Conservation (phyloP, 2,113 vertebrate genomes). For the Osmerus mordax region DNA sequence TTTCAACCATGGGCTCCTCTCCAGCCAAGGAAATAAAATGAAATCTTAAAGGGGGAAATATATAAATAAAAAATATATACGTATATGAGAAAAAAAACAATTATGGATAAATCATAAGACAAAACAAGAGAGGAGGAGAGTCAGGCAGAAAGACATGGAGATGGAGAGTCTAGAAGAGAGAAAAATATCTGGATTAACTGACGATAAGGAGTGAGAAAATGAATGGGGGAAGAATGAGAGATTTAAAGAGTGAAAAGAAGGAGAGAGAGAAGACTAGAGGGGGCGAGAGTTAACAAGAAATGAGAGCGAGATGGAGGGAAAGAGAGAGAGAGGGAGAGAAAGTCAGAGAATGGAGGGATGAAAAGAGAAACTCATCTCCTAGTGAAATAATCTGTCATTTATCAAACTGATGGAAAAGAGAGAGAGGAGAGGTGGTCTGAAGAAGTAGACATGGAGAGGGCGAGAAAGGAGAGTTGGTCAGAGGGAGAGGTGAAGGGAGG, state of each 20-base stretch:
- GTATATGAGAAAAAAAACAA: constrained; percentile 44
- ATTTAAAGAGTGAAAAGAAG: constrained; percentile 1
- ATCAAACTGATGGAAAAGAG: constrained; percentile 69
- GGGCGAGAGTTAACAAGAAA: not conserved
- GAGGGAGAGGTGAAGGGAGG: too few relatives aligned
- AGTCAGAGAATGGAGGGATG: constrained; percentile 16
- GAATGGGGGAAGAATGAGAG: not conserved
- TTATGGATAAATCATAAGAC: constrained; percentile 54
- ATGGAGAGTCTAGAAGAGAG: constrained; percentile 30
- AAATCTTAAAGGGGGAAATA: too few relatives aligned
- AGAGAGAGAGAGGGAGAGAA: constrained; percentile 36
- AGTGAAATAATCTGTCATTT: constrained; percentile 72
- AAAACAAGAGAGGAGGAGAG: constrained; percentile 32
- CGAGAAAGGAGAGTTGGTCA: not conserved
- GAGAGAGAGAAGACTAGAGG: constrained; percentile 38
- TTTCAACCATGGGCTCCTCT: constrained; percentile 56
- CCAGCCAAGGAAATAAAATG: constrained; percentile 44
- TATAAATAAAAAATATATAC: constrained; percentile 28
- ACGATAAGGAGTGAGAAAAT: not conserved
- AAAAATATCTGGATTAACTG: constrained; percentile 28
- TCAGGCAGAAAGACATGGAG: constrained; percentile 30
- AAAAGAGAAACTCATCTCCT: constrained; percentile 70
- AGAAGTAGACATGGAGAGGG: not conserved
- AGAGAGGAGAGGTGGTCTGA: constrained; percentile 15
- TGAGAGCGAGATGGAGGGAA: constrained; percentile 12